phyloP scores from a whole-genome alignment of 2,113 vertebrate species.

The Caloenas nicobarica region DNA sequence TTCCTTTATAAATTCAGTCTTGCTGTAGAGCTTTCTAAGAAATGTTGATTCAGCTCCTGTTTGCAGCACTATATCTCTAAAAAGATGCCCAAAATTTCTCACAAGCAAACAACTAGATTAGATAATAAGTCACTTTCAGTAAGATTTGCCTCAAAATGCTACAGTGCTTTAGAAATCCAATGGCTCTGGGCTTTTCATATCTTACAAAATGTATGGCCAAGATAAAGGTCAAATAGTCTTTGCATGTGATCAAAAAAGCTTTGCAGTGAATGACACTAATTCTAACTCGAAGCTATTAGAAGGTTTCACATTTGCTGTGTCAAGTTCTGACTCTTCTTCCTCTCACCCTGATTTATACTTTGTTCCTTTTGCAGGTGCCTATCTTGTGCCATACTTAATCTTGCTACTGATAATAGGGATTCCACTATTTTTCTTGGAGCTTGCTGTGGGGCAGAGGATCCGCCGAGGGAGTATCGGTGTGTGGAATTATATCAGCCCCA shows the following conservation, averaged over 20 bases:
- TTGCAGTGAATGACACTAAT: neutral
- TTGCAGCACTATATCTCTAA: neutral
- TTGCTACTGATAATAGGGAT: slow-evolving; percentile 92
- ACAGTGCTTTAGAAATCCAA: neutral
- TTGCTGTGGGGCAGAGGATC: slow-evolving; percentile 94
- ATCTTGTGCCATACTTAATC: slow-evolving; percentile 94
- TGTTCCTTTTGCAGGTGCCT: slow-evolving; percentile 84
- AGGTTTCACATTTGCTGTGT: neutral
- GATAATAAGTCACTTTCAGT: neutral
- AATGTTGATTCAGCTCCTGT: neutral
- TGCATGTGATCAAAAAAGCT: neutral
- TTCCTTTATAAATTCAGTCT: neutral
- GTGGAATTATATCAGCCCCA: slow-evolving; percentile 98
- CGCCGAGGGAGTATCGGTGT: slow-evolving; percentile 95
- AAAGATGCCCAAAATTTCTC: neutral
- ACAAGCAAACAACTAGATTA: neutral
- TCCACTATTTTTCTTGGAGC: slow-evolving; percentile 97
- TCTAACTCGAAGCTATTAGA: neutral
- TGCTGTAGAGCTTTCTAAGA: neutral
- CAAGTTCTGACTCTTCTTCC: neutral
- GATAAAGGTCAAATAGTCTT: neutral
- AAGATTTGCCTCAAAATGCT: neutral
- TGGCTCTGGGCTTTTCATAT: neutral
- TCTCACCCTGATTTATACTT: neutral
- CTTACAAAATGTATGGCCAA: neutral